Base-by-base conservation (phyloP, 2,888 invertebrate species). In the Synergus umbraculus region DNA sequence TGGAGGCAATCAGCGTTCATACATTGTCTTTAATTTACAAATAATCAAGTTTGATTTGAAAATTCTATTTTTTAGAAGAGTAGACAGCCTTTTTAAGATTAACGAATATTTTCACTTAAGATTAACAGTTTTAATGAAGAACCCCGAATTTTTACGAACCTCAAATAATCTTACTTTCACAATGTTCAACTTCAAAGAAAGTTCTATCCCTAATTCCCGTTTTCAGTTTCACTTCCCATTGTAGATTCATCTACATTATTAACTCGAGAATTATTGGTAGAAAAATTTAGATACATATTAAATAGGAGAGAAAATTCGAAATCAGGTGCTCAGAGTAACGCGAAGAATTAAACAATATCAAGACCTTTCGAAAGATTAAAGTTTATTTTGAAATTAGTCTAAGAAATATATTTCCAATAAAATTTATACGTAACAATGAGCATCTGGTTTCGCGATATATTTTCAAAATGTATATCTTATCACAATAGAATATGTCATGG, bases 401-500 rank as follows among this genome's bases (percentile, higher is more conserved):
- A 65, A 37, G n/a, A n/a, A 66, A 18, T 66, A 43, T n/a, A 44
- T 66, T 69, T 69, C 1, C 8, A 73, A 9, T 46, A 37, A 12
- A 4, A 54, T 37, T 4, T 49, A 37, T n/a, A 9, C 7, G 73
- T 5, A 18, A 54, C 73, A 41, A n/a, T 73, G 37, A 73, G 29
- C 73, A 73, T 5, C 73, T 73, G 54, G 37, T 41, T 73, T 54
- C 15, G 37, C 54, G 49, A 73, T 41, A 73, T 22, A 54, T 54
- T 54, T 54, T 73, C 54, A n/a, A 73, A 73, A 54, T 73, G 37
- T 73, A 49, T 37, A 49, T 73, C 46, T 73, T 73, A 73, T 73
- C 73, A 73, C 73, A 73, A 73, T 73, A 54, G n/a, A 49, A 49
- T 7, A 29, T 73, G 73, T 73, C 49, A 73, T 73, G 54, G 73